Conservation (phyloP, 2,888 invertebrate genomes). For the Plebejus melissa region DNA sequence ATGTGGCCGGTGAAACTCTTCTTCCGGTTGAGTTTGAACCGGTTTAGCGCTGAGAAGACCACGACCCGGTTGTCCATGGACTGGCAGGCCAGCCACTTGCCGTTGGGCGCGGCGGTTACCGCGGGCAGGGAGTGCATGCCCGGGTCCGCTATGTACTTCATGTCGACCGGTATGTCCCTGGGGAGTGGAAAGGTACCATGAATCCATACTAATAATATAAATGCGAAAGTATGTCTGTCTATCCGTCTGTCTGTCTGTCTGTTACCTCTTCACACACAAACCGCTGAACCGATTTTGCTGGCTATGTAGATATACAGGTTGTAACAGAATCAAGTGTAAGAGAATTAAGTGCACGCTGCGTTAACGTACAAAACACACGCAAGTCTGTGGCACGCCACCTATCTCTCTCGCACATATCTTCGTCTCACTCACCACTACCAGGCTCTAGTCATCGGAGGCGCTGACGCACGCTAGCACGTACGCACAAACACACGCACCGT, state of each 20-base stretch:
- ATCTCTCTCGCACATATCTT: conserved; percentile 79
- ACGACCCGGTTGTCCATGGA: conserved; percentile 99
- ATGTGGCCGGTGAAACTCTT: conserved; percentile 99
- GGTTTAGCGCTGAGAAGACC: conserved; percentile 97
- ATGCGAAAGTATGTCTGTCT: too few species aligned
- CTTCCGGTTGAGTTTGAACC: conserved; percentile 98
- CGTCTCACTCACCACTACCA: conserved; percentile 94
- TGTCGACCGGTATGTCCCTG: conserved; percentile 96
- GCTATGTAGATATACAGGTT: too few species aligned
- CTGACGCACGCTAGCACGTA: too few species aligned
- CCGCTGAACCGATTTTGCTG: too few species aligned
- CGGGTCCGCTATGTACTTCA: conserved; percentile 99
- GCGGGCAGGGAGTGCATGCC: conserved; percentile 99
- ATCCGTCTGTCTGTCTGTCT: too few species aligned
- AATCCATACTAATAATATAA: too few species aligned
- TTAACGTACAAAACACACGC: too few species aligned
- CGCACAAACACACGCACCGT: conserved; percentile 92
- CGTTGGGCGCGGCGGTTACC: conserved; percentile 96
- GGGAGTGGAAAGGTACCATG: not conserved
- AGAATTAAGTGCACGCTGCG: too few species aligned
- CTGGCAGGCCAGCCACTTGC: conserved; percentile 99
- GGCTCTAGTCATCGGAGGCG: conserved; percentile 99
- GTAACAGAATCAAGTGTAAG: too few species aligned
- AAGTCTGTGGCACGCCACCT: not conserved
- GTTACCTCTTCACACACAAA: too few species aligned